Conservation (phyloP, 64 coral and sea anemone species). For the Actinia equina region DNA sequence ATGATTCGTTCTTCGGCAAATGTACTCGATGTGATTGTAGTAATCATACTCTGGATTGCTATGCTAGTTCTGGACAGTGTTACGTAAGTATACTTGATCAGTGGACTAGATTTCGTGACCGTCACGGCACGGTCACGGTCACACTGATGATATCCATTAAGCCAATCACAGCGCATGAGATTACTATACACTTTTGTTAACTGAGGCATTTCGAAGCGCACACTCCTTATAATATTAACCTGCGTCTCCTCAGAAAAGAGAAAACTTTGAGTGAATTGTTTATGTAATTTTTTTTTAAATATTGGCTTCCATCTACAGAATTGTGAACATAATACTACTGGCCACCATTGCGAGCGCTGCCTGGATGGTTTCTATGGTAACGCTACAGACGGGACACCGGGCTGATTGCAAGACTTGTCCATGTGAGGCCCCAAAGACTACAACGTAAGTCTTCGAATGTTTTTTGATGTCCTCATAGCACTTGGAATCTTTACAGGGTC, state of each 20-base stretch:
- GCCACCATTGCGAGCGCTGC: conserved; percentile 79
- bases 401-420: conserved; percentile 78
- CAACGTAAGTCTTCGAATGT: conserved; percentile 56
- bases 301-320: conserved; percentile 43
- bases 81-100: conserved; percentile 51
- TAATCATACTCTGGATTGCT: conserved; percentile 84
- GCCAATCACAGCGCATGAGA: too few species aligned
- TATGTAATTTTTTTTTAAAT: neutral
- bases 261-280: too few species aligned
- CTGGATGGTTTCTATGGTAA: conserved; percentile 96
- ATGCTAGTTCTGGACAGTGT: conserved; percentile 84
- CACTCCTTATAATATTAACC: too few species aligned
- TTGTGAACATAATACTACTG: conserved; percentile 79
- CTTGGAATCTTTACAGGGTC: neutral
- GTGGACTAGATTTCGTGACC: neutral
- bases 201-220: too few species aligned
- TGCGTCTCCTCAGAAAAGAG: too few species aligned
- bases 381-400: conserved; percentile 78
- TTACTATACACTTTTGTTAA: too few species aligned
- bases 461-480: neutral
- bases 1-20: conserved; percentile 73
- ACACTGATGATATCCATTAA: too few species aligned
- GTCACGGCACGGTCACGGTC: too few species aligned
- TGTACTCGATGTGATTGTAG: conserved; percentile 81
- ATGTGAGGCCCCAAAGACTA: conserved; percentile 73